Evolutionary conservation across 2,888 invertebrate genomes (phyloP), one percentile per base, ranked within the genome.

Genomic region (Nomada lathburiana): DNA sequence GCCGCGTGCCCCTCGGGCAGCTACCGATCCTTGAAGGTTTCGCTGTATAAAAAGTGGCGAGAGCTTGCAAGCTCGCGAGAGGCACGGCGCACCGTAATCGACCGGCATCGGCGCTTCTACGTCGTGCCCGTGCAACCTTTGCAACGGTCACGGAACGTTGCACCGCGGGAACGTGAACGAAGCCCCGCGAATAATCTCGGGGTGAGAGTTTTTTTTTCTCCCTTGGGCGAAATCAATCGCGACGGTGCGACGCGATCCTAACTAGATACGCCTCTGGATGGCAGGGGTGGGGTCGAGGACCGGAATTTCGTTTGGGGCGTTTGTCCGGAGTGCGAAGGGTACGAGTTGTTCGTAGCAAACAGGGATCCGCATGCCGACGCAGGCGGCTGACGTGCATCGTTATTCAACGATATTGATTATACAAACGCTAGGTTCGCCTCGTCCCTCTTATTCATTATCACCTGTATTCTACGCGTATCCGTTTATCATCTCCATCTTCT

Each of bases 341-440:
- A 70, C 53, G 50, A 70, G 67, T 84, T 85, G n/a, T 71, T 80
- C 76, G 83, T 86, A 84, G 85, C 86, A 85, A 89, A 88, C 84
- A 84, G 83, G 83, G 75, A 87, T 87, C 84, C 81, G 80, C 79
- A 86, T 82, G 87, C 84, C 77, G 80, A 82, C 76, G 82, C 82
- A 87, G 83, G 85, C 85, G 77, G 85, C 78, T 80, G 85, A 87
- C 90, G 86, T 81, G 89, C 84, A 88, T 82, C 82, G 76, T 84
- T 86, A 73, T 67, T 60, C 82, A 88, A 89, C 85, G 86, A 84
- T 90, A 90, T 89, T 90, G 86, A 87, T 90, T 86, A 83, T 89
- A 88, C 84, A 89, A 90, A 90, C 86, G 76, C 78, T 74, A 87
- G 76, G 50, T 84, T 72, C 70, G 75, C 67, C 59, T 80, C 72